Evolutionary conservation across 2,113 vertebrate genomes (phyloP).

Genomic region (Thryonomys swinderianus): DNA sequence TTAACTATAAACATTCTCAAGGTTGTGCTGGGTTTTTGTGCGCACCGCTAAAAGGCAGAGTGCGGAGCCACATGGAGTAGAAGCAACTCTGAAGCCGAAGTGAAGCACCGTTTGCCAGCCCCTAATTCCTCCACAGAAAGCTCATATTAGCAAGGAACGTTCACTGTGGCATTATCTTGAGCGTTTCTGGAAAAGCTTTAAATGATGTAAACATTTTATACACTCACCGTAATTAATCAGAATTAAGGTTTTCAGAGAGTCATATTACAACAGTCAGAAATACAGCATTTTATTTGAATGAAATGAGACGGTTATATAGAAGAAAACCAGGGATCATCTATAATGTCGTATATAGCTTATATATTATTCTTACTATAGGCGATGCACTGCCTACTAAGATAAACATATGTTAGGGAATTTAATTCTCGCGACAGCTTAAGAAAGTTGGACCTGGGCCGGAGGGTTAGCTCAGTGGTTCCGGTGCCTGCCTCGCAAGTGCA

Average conservation of each 20-base stretch:
- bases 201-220: neutral
- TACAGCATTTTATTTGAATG: neutral
- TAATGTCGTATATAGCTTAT: neutral
- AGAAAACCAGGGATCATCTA: neutral
- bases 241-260: neutral
- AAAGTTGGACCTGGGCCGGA: neutral
- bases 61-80: neutral
- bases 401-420: neutral
- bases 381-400: neutral
- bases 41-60: neutral
- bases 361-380: neutral
- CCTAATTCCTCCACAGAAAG: rapidly evolving
- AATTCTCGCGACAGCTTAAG: neutral
- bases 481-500: no score
- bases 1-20: neutral
- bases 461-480: no score
- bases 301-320: neutral
- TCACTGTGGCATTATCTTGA: neutral
- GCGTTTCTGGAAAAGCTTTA: neutral
- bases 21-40: neutral
- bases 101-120: rapidly evolving
- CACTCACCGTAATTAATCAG: neutral
- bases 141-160: neutral
- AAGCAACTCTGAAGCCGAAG: neutral
- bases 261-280: neutral